A percentile compares a stretch with the other conserved stretches of the same genome.
These are phyloP conservation scores for Phrynosoma blainvillii DNA, from an alignment of 2,113 vertebrate genomes.

Conservation along the genomic window DNA sequence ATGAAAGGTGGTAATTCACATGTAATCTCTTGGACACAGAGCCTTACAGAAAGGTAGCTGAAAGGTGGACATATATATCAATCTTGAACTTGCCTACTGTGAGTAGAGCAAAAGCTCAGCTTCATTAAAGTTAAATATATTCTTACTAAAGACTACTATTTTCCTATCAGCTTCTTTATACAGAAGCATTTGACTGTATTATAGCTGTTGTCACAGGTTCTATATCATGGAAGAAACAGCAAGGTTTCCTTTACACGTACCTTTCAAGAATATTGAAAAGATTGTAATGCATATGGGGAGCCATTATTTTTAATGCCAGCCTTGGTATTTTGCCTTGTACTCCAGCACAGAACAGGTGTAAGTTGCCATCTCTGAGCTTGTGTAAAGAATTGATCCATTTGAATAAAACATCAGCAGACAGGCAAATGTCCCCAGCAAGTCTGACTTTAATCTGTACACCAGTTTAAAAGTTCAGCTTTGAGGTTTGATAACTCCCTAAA, in stretches of 20 bases:
- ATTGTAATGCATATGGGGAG: neutral
- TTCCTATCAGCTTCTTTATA: neutral
- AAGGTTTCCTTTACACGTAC: neutral
- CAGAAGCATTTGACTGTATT: neutral
- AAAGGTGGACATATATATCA: neutral
- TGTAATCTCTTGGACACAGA: neutral
- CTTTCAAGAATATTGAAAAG: constrained; percentile 1
- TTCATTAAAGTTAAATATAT: neutral
- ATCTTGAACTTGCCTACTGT: neutral
- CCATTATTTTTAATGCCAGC: neutral
- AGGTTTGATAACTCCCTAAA: constrained; percentile 37
- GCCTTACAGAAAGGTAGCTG: neutral
- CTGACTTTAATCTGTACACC: constrained; percentile 29
- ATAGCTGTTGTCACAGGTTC: neutral
- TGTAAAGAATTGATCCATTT: neutral
- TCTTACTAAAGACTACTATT: constrained; percentile 4
- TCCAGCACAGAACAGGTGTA: constrained; percentile 8
- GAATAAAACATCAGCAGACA: constrained; percentile 13
- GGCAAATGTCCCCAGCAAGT: constrained; percentile 9
- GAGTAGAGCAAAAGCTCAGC: neutral
- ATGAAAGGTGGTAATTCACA: neutral
- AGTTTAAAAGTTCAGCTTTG: constrained; percentile 40
- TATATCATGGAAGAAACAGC: neutral
- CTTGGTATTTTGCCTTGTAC: constrained; percentile 4
- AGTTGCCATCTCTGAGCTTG: constrained; percentile 1